Evolutionary conservation across 37 sponge, comb jelly and placozoan species (phyloP).

Genomic region (Haliclona indistincta): DNA sequence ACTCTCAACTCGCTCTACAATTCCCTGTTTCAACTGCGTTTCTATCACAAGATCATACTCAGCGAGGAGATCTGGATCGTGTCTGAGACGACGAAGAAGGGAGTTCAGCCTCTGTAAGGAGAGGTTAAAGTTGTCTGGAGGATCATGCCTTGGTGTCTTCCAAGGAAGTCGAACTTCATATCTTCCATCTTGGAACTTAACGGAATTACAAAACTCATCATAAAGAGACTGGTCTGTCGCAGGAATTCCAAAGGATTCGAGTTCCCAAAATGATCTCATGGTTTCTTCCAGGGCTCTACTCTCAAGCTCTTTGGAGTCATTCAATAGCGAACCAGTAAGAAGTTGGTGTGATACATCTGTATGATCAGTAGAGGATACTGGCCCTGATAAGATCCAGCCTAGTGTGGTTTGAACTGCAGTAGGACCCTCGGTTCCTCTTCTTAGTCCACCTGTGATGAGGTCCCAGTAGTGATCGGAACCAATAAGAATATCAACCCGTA

Average conservation of each 20-base stretch:
- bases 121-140: slow-evolving; percentile 23
- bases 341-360: no score
- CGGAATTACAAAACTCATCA: background rate
- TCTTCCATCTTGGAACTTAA: background rate
- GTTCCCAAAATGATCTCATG: slow-evolving; percentile 32
- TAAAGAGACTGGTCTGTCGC: background rate
- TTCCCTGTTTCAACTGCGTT: slow-evolving; percentile 20
- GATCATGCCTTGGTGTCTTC: slow-evolving; percentile 1
- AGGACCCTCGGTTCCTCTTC: slow-evolving; percentile 22
- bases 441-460: slow-evolving; percentile 14
- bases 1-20: slow-evolving; percentile 10
- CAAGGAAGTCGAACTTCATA: slow-evolving; percentile 18
- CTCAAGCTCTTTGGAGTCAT: no score
- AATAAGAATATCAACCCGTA: slow-evolving; percentile 16
- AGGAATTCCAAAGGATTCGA: slow-evolving; percentile 22
- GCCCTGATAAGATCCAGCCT: slow-evolving; percentile 34
- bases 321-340: no score
- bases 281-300: no score
- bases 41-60: slow-evolving; percentile 29
- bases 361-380: no score
- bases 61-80: slow-evolving; percentile 5
- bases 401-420: slow-evolving; percentile 15
- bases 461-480: slow-evolving; percentile 35
- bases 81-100: slow-evolving; percentile 14
- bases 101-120: slow-evolving; percentile 16